phyloP scores from a whole-genome alignment of 2,888 invertebrate species.

The Chloromyia formosa region DNA sequence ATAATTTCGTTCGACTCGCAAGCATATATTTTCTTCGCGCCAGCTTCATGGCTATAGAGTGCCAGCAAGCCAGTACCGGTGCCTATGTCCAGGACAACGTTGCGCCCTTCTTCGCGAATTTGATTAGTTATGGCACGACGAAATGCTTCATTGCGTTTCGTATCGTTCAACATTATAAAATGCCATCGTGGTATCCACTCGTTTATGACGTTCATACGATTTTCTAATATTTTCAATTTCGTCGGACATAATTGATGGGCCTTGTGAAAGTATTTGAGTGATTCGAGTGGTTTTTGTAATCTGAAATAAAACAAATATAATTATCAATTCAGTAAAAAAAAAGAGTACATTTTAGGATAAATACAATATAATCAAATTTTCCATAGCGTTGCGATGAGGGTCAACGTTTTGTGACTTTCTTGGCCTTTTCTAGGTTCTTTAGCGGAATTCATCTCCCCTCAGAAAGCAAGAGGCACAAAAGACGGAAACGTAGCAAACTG shows the following conservation, averaged over 20 bases:
- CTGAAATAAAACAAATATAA: slow-evolving; percentile 47
- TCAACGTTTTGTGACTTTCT: no score
- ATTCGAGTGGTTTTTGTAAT: slow-evolving; percentile 49
- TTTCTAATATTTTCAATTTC: slow-evolving; percentile 45
- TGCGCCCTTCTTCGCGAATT: slow-evolving; percentile 64
- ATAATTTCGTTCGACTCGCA: slow-evolving; percentile 75
- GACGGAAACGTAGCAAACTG: no score
- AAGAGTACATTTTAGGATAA: no score
- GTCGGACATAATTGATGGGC: slow-evolving; percentile 46
- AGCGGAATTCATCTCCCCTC: no score
- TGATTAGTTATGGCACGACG: slow-evolving; percentile 69
- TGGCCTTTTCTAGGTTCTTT: no score
- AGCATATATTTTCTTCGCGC: slow-evolving; percentile 69
- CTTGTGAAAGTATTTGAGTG: slow-evolving; percentile 48
- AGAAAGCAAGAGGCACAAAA: no score
- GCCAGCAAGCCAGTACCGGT: slow-evolving; percentile 80
- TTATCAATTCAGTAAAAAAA: no score
- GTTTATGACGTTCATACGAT: slow-evolving; percentile 68
- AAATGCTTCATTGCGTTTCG: slow-evolving; percentile 73
- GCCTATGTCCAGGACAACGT: slow-evolving; percentile 77
- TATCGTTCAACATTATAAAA: slow-evolving; percentile 84
- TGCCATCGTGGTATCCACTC: slow-evolving; percentile 81
- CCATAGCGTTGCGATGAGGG: no score
- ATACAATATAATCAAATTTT: no score
- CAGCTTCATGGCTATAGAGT: slow-evolving; percentile 70